A percentile compares a stretch with the other conserved stretches of the same genome.
These are phyloP conservation scores for Lithodes maja DNA, from an alignment of 2,888 invertebrate species.

Conservation along the genomic window DNA sequence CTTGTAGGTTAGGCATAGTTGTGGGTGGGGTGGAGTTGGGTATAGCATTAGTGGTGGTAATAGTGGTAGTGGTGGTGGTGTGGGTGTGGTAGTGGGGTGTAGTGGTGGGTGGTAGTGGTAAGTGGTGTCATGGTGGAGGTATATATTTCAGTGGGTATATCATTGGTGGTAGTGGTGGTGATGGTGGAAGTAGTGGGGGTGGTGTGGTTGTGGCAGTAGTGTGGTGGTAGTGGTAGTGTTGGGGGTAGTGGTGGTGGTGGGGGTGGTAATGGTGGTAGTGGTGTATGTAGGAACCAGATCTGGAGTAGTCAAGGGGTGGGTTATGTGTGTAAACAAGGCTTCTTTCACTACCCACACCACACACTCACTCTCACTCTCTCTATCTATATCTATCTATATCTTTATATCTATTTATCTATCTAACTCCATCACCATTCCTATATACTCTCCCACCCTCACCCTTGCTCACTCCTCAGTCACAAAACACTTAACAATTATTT, in stretches of 20 bases:
- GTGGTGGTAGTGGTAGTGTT: background rate
- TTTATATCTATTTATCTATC: too few relatives aligned
- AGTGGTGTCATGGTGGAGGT: background rate
- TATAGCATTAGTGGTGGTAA: background rate
- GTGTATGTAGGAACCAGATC: background rate
- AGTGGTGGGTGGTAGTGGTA: background rate
- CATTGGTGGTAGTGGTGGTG: background rate
- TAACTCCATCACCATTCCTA: background rate
- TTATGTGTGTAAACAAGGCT: constrained; percentile 30
- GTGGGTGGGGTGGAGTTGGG: background rate
- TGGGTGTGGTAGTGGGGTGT: background rate
- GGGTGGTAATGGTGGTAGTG: background rate
- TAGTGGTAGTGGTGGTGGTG: background rate
- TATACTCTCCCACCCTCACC: background rate
- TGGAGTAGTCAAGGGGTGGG: background rate
- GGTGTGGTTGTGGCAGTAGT: background rate
- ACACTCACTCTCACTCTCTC: background rate
- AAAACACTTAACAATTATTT: too few relatives aligned
- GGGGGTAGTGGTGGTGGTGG: background rate
- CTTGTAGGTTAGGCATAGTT: background rate
- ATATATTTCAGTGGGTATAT: background rate
- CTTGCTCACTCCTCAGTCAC: too few relatives aligned
- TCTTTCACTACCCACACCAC: constrained; percentile 8
- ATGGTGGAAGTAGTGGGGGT: background rate
- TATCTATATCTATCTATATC: too few relatives aligned